These are phyloP conservation scores for Opisthograptis luteolata DNA, from an alignment of 2,888 invertebrate genomes.

Conservation along the genomic window DNA sequence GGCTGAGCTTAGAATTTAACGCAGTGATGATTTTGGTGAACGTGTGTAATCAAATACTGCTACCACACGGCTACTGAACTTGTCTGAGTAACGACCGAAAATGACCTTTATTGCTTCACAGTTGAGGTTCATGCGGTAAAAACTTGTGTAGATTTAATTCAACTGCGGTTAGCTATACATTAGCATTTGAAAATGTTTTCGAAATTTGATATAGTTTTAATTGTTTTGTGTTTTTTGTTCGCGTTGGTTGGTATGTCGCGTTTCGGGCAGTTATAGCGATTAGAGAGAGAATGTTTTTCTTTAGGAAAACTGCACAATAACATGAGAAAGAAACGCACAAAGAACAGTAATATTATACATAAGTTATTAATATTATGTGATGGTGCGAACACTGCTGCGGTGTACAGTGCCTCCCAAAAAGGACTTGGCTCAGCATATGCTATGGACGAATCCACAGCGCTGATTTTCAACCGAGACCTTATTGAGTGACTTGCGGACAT, in stretches of 20 bases:
- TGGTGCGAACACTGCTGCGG: too few relatives aligned
- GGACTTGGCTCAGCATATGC: too few relatives aligned
- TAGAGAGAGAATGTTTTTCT: too few relatives aligned
- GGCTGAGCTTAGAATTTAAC: slow-evolving; percentile 35
- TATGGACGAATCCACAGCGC: too few relatives aligned
- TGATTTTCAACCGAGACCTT: too few relatives aligned
- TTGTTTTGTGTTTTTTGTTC: slow-evolving; percentile 38
- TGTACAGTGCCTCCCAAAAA: too few relatives aligned
- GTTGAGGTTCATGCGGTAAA: slow-evolving; percentile 2
- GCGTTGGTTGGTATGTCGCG: background rate
- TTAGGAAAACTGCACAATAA: too few relatives aligned
- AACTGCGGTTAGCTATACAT: slow-evolving; percentile 2
- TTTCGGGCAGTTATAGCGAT: too few relatives aligned
- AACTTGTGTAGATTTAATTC: slow-evolving; percentile 7
- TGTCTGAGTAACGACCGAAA: slow-evolving; percentile 1
- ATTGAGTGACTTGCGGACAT: too few relatives aligned
- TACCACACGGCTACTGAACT: slow-evolving; percentile 27
- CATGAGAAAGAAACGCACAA: too few relatives aligned
- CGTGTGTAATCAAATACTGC: slow-evolving; percentile 36
- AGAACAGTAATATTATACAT: too few relatives aligned
- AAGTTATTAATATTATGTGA: too few relatives aligned
- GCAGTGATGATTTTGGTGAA: slow-evolving; percentile 34
- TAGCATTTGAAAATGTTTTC: slow-evolving; percentile 24
- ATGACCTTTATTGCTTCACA: slow-evolving; percentile 1
- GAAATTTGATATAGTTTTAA: slow-evolving; percentile 13